These are phyloP conservation scores for Acronicta alni DNA, from an alignment of 2,888 invertebrate species.

Conservation along the genomic window DNA sequence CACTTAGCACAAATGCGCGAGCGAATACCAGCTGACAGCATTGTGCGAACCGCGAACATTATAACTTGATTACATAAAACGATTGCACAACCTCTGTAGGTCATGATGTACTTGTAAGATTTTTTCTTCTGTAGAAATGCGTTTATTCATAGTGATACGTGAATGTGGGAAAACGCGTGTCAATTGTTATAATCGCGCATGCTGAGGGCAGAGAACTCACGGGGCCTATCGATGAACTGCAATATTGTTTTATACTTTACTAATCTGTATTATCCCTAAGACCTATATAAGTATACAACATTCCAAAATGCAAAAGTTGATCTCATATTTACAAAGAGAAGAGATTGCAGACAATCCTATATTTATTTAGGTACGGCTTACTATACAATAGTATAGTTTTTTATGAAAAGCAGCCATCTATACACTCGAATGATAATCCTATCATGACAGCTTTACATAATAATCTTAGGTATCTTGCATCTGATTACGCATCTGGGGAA, in stretches of 20 bases:
- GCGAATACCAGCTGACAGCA: slow-evolving; percentile 44
- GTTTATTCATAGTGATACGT: slow-evolving; percentile 33
- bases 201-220: slow-evolving; percentile 13
- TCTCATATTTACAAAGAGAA: too few relatives aligned
- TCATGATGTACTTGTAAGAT: slow-evolving; percentile 53
- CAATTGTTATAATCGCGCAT: slow-evolving; percentile 29
- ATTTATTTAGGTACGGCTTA: too few relatives aligned
- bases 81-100: slow-evolving; percentile 59
- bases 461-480: background rate
- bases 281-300: too few relatives aligned
- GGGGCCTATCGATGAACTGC: background rate
- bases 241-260: background rate
- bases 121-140: slow-evolving; percentile 44
- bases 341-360: too few relatives aligned
- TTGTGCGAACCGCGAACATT: slow-evolving; percentile 67
- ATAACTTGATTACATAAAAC: slow-evolving; percentile 63
- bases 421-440: slow-evolving; percentile 3
- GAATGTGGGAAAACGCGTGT: slow-evolving; percentile 49
- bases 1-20: slow-evolving; percentile 22
- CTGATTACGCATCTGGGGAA: slow-evolving; percentile 4
- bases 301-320: too few relatives aligned
- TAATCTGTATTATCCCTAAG: too few relatives aligned
- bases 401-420: background rate
- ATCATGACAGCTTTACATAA: slow-evolving; percentile 4
- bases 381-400: background rate